Percentiles rank a stretch among this genome's conserved stretches.
Conservation (phyloP, 2,113 vertebrate species). For the Antechinus flavipes region DNA sequence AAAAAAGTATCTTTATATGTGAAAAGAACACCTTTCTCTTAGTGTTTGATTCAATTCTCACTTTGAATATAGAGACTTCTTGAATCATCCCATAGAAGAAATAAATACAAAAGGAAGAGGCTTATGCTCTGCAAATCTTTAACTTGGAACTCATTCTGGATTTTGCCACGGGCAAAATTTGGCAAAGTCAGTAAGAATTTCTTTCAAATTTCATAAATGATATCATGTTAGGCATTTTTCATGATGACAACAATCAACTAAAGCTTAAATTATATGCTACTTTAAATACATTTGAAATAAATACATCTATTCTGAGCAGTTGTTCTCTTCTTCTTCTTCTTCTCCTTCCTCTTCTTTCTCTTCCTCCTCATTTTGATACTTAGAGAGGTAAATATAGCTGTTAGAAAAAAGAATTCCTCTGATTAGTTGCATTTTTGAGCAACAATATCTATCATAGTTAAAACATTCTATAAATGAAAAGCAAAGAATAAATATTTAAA, state of each 20-base stretch:
- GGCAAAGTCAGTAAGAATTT: constrained; percentile 32
- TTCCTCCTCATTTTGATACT: neutral
- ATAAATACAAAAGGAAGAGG: constrained; percentile 35
- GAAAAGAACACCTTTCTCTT: constrained; percentile 43
- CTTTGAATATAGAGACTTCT: constrained; percentile 20
- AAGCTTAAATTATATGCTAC: constrained; percentile 49
- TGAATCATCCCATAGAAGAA: constrained; percentile 45
- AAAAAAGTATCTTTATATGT: constrained; percentile 39
- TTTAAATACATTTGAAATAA: constrained; percentile 48
- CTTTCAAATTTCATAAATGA: constrained; percentile 28
- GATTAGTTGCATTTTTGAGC: neutral
- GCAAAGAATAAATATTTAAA: neutral
- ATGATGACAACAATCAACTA: constrained; percentile 41
- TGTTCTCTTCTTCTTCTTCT: constrained; percentile 32
- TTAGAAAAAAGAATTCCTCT: neutral
- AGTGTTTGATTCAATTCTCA: constrained; percentile 55
- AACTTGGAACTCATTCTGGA: constrained; percentile 12
- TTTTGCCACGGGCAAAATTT: constrained; percentile 42
- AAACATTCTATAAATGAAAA: neutral
- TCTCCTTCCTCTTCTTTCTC: neutral
- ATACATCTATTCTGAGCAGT: constrained; percentile 46
- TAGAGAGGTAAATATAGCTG: neutral
- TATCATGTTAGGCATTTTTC: constrained; percentile 31
- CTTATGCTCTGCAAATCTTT: constrained; percentile 49
- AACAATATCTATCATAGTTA: neutral